Evolutionary conservation across 2,888 invertebrate species (phyloP), one percentile per base, ranked within the genome.

Genomic region (Theodoxus fluviatilis): DNA sequence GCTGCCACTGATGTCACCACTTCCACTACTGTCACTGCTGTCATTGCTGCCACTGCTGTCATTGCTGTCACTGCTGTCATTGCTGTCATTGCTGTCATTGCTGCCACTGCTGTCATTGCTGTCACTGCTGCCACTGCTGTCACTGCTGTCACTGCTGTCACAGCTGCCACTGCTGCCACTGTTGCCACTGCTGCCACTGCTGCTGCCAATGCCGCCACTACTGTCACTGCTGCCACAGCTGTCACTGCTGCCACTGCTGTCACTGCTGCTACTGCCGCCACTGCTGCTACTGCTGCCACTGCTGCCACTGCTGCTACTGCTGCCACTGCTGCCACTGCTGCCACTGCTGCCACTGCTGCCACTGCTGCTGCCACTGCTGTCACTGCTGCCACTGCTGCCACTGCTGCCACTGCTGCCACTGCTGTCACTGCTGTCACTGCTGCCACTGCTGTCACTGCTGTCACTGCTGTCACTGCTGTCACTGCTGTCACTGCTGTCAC

Each of bases 181-280:
- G n/a, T 67, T 68, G 15, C 40, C 49, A 63, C 67, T 69, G 15
- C 57, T 49, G 31, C 28, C 22, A 52, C 66, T 65, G 12, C 66
- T 71, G 31, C 55, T 64, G 22, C 71, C 65, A 15, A 59, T 69
- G 6, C 55, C 40, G 37, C 71, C 66, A 25, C 65, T 55, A 9
- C 43, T 55, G 47, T 67, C 69, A 33, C 47, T 69, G 25, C n/a
- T n/a, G n/a, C n/a, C n/a, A n/a, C n/a, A n/a, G n/a, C n/a, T n/a
- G n/a, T n/a, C n/a, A n/a, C n/a, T n/a, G n/a, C n/a, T n/a, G n/a
- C 52, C 57, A 40, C 70, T 67, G 12, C 47, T 55, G n/a, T 70
- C 70, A 33, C 72, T 65, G 28, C 65, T 43, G 33, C 69, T 59
- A 25, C 67, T 52, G 31, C 52, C 31, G 25, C 67, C 31, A 67